Percentiles rank a stretch among this genome's conserved stretches.
These are phyloP conservation scores for Nymphalis c-album DNA, from an alignment of 2,888 invertebrate species.

Conservation along the genomic window DNA sequence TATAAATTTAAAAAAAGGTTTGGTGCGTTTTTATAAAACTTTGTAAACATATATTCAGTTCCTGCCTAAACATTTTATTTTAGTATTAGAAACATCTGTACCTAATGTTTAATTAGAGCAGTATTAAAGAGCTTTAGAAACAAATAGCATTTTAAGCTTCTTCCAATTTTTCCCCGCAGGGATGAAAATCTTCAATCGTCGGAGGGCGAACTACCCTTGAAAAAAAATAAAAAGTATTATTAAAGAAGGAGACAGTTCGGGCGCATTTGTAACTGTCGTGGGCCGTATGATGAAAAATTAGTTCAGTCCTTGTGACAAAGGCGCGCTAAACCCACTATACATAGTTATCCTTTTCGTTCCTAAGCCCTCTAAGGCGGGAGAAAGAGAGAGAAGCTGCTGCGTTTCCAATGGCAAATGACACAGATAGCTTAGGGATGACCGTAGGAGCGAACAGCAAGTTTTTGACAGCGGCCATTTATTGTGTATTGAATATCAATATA, in stretches of 20 bases:
- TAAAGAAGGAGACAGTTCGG: constrained; percentile 82
- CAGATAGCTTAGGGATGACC: constrained; percentile 82
- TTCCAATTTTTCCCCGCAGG: constrained; percentile 67
- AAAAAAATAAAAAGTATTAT: constrained; percentile 80
- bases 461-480: constrained; percentile 81
- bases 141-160: constrained; percentile 74
- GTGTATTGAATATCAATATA: constrained; percentile 83
- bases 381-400: constrained; percentile 60
- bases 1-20: no score
- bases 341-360: constrained; percentile 65
- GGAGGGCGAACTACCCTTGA: constrained; percentile 78
- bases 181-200: constrained; percentile 77
- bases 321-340: constrained; percentile 76
- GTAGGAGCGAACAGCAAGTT: constrained; percentile 82
- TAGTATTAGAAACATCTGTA: constrained; percentile 16
- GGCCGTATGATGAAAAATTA: constrained; percentile 83
- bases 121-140: constrained; percentile 46
- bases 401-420: constrained; percentile 81
- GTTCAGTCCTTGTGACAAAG: constrained; percentile 80
- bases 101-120: constrained; percentile 40
- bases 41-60: neutral
- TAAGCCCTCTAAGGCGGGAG: constrained; percentile 46
- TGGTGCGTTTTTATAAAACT: neutral
- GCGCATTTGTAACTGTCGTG: constrained; percentile 81
- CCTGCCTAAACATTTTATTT: neutral